A percentile compares a stretch with the other conserved stretches of the same genome.
Evolutionary conservation across 2,113 vertebrate genomes (phyloP).

Genomic region (Gila orcuttii): DNA sequence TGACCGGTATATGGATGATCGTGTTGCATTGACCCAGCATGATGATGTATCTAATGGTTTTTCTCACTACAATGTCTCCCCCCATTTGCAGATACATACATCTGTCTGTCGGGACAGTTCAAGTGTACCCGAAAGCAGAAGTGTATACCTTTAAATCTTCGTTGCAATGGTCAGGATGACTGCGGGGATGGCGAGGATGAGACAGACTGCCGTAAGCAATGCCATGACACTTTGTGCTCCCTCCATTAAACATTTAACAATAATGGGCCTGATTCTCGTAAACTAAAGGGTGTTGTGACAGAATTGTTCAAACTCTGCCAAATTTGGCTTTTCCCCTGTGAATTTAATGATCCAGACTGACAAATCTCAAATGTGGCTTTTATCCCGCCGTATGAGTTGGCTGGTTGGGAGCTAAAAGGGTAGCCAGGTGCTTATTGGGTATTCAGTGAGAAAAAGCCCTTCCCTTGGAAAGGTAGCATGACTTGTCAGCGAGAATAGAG

Average conservation of each 20-base stretch:
- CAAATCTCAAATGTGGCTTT: conserved; percentile 51
- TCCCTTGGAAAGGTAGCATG: conserved; percentile 33
- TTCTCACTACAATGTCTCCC: conserved; percentile 20
- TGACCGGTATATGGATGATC: not conserved
- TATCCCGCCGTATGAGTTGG: conserved; percentile 22
- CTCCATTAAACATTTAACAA: conserved; percentile 20
- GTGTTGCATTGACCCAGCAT: not conserved
- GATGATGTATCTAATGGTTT: not conserved
- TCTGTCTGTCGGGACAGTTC: conserved; percentile 96
- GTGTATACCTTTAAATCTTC: conserved; percentile 93
- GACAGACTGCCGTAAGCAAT: conserved; percentile 91
- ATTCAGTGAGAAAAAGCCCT: conserved; percentile 34
- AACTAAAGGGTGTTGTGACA: conserved; percentile 40
- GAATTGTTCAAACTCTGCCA: conserved; percentile 42
- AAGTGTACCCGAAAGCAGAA: conserved; percentile 95
- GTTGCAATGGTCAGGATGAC: conserved; percentile 96
- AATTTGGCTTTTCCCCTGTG: conserved; percentile 25
- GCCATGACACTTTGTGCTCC: conserved; percentile 6
- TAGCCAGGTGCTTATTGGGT: conserved; percentile 46
- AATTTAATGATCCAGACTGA: conserved; percentile 54
- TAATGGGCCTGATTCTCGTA: conserved; percentile 9
- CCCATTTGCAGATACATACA: conserved; percentile 85
- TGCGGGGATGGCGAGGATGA: conserved; percentile 97
- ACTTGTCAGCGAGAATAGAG: conserved; percentile 43
- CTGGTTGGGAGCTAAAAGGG: conserved; percentile 37